Percentiles rank a stretch among this genome's conserved stretches.
phyloP scores from a whole-genome alignment of 2,113 vertebrate species.

The Psittacula cyanocephala region DNA sequence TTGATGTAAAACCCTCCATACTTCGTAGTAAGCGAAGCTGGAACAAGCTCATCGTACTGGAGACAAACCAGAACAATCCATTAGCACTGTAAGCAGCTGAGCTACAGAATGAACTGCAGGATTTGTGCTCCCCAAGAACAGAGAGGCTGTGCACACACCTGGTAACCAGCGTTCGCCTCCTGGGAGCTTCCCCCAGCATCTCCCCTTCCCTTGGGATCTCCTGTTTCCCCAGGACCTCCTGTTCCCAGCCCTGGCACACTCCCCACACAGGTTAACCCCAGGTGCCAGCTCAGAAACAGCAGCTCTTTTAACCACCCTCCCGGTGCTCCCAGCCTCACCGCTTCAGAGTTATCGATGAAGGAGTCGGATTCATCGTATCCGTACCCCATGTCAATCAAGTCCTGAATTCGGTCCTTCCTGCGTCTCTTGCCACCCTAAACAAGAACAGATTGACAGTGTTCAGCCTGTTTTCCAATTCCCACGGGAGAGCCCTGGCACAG shows the following conservation, averaged over 20 bases:
- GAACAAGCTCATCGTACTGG: slow-evolving; percentile 96
- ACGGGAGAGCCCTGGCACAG: not conserved
- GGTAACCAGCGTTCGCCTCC: not conserved
- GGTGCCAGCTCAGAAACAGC: not conserved
- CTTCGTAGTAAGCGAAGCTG: slow-evolving; percentile 89
- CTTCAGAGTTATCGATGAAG: slow-evolving; percentile 98
- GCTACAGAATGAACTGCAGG: not conserved
- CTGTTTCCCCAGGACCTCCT: not conserved
- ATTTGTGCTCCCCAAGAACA: not conserved
- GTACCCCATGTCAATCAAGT: slow-evolving; percentile 93
- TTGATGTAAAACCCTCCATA: slow-evolving; percentile 97
- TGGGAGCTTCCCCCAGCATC: not conserved
- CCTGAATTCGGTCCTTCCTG: slow-evolving; percentile 88
- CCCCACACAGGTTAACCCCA: not conserved
- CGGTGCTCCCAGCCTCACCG: slow-evolving; percentile 76
- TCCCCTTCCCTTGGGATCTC: not conserved
- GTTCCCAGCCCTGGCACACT: not conserved
- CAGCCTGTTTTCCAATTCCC: not conserved
- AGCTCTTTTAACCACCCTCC: not conserved
- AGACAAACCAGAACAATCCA: not conserved
- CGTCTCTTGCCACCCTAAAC: slow-evolving; percentile 83
- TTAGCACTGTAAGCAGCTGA: not conserved
- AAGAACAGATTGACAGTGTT: not conserved
- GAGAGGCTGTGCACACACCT: not conserved
- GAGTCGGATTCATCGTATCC: slow-evolving; percentile 96